Evolutionary conservation across 37 sponge, comb jelly and placozoan species (phyloP), one percentile per base, ranked within the genome.

Genomic region (Amphimedon queenslandica): DNA sequence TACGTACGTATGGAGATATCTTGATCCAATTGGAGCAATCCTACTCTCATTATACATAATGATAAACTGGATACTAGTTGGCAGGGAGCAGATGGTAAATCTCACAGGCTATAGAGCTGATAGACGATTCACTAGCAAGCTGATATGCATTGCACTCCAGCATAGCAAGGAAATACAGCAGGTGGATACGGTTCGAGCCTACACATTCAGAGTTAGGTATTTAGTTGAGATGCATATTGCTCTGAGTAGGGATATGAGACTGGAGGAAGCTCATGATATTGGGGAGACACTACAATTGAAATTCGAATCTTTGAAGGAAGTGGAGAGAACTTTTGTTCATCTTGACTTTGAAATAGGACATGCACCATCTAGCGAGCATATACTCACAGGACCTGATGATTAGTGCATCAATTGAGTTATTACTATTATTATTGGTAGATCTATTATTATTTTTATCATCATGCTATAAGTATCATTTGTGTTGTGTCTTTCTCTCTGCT

Each of bases 271-370:
- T 0, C 83, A 82, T 42, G 69, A 82, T 67, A 75, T 82, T 32
- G 83, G 76, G 0, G 83, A 82, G 63, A 60, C 51, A 20, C 71
- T 82, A 23, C 83, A 82, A 70, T 38, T 39, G 42, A 82, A 82
- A 37, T n/a, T 82, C 34, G 83, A 82, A 34, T 56, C 40, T 0
- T 63, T 82, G 20, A 69, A 74, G 36, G 76, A 75, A 32, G 83
- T 82, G 58, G 83, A 82, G 63, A 67, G 83, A 35, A 76, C 83
- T 3, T 82, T 82, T 75, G 83, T 82, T 24, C 83, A 82, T 70
- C 28, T 82, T 29, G 83, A 82, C 76, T 82, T 67, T 58, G 83
- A 82, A 37, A 57, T 64, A 1, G 6, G 42, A 0, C 83, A 82
- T 35, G 25, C 67, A 55, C 83, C 83, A 13, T 69, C 76, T 25